Base-by-base conservation (phyloP, 2,113 vertebrate species). In the Cranoglanis bouderius region DNA sequence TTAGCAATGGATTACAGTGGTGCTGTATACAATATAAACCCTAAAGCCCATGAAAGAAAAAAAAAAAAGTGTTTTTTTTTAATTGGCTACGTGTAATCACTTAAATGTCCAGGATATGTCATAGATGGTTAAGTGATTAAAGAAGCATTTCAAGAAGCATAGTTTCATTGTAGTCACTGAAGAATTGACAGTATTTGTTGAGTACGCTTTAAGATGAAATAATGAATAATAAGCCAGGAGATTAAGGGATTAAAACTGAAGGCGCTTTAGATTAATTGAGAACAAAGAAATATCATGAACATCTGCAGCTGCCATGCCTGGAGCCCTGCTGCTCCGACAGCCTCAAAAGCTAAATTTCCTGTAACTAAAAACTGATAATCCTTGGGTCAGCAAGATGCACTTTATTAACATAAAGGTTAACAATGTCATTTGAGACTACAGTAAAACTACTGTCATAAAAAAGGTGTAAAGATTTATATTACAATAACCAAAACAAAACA, bases 341-440 rank as follows among this genome's bases (percentile, higher is more conserved):
- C 70, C 49, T 75, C 8, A 74, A 32, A 53, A 53, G 63, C 46
- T 72, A 32, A 72, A 59, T 43, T 86, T 75, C 55, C n/a, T 70
- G 10, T 21, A 18, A 78, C 72, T 24, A 75, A 85, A n/a, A 38
- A 19, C 35, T 63, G 29, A 85, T 51, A 14, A 35, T 24, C 24
- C 84, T 53, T 55, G 24, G 75, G 32, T 43, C 84, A 85, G 49
- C 51, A 86, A 57, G n/a, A 78, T 82, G 32, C 77, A 70, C 65
- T 70, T 55, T 80, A 49, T 53, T 70, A n/a, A 81, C 26, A 14
- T 32, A 59, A 40, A 63, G 26, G 3, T 21, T 26, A 49, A 67
- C 13, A 57, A 26, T 24, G 26, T 2, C 14, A 59, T 59, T 32
- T 13, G 12, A 32, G 59, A 24, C 59, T 8, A 35, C 21, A 70